Evolutionary conservation across 35 echinoderm and acorn worm genomes (phyloP), one percentile per base, ranked within the genome.

Genomic region (Patiria miniata): DNA sequence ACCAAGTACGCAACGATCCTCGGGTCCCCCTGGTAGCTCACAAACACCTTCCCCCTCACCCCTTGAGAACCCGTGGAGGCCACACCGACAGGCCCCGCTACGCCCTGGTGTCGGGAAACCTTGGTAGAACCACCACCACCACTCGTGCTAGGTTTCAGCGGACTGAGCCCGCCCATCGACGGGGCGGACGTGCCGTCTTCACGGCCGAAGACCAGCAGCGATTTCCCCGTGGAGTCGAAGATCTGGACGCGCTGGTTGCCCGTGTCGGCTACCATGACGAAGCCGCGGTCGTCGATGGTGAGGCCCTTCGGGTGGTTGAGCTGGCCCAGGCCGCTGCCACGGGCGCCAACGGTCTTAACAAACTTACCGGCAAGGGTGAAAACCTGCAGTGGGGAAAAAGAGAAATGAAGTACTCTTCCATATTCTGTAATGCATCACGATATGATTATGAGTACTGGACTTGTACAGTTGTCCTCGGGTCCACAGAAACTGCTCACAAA

Each of bases 181-280:
- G 56, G 56, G n/a, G 42, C 42, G 4, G 42, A 47, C 42, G 42
- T 4, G 22, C 61, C 57, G 33, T 84, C 82, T 37, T 84, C 82
- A 38, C 57, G 37, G 22, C 82, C 82, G 38, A 84, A 84, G 30
- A 84, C 51, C 8, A 84, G 16, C 34, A 58, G 6, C 36, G 52
- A 58, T 34, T 61, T 84, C 8, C 82, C 82, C 19, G 8, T 18
- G 52, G 82, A 59, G 37, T 84, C 82, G 37, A 84, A 84, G 30
- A 58, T 36, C 82, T 82, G 80, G 44, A 84, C 30, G 6, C 82
- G 82, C 19, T 58, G 82, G 39, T 84, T 84, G 22, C 82, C 82
- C 17, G 53, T 59, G 44, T 84, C 82, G 5, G 82, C 82, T 10
- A 84, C 82, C 14, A 59, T 51, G 19, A 84, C 53, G 29, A 53